Evolutionary conservation across 92 coral and sea anemone species (phyloP).

Genomic region (Metridium senile): DNA sequence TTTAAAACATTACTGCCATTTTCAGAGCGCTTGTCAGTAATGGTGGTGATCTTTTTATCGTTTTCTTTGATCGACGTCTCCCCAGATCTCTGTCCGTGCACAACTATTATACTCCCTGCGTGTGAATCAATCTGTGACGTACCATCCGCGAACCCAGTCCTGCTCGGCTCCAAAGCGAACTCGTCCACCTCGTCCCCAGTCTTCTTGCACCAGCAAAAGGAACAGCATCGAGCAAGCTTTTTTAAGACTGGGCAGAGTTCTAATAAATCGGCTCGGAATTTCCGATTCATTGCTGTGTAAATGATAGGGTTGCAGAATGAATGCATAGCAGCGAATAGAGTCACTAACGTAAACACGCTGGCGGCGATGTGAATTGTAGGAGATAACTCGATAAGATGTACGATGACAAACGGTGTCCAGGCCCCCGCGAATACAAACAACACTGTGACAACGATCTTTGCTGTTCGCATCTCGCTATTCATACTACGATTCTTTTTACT

Average conservation of each 20-base stretch:
- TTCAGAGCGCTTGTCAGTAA: background rate
- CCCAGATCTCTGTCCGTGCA: background rate
- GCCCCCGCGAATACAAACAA: slow-evolving; percentile 76
- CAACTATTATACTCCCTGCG: background rate
- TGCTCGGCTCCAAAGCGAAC: slow-evolving; percentile 20
- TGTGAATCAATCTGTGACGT: slow-evolving; percentile 19
- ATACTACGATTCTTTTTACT: slow-evolving; percentile 35
- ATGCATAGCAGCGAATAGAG: slow-evolving; percentile 74
- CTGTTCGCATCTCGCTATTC: slow-evolving; percentile 73
- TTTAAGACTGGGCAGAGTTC: slow-evolving; percentile 41
- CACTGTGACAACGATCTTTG: slow-evolving; percentile 81
- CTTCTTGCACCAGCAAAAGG: slow-evolving; percentile 19
- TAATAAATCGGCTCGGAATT: slow-evolving; percentile 67
- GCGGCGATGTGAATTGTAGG: slow-evolving; percentile 53
- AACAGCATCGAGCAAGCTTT: slow-evolving; percentile 12
- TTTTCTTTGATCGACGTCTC: background rate
- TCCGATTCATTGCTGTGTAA: slow-evolving; percentile 76
- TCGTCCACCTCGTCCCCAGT: slow-evolving; percentile 25
- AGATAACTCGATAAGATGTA: slow-evolving; percentile 58
- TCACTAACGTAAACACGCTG: slow-evolving; percentile 41
- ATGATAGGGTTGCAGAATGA: slow-evolving; percentile 77
- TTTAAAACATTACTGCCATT: background rate
- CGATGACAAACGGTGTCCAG: slow-evolving; percentile 81
- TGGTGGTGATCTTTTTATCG: background rate
- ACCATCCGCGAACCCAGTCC: slow-evolving; percentile 12